Base-by-base conservation (phyloP, 2,113 vertebrate genomes). In the Labrus mixtus region DNA sequence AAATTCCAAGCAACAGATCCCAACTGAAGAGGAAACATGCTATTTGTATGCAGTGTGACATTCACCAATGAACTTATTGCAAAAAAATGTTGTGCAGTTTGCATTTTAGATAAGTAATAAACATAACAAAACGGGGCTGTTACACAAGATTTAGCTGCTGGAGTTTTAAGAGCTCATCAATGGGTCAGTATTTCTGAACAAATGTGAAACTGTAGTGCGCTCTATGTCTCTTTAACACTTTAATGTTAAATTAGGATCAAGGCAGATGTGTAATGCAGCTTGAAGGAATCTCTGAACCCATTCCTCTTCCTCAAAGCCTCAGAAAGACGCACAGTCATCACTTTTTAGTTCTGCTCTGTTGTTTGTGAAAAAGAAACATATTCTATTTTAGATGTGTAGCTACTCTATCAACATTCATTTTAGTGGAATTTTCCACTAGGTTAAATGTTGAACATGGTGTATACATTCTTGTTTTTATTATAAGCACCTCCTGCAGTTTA, bases 41-140 rank as follows among this genome's bases (percentile, higher is more conserved):
- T 20, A 62, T 76, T 78, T 55, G 37, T 45, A 75, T 75, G 74
- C 69, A 70, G 50, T 17, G 22, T 12, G n/a, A 55, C 33, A 62
- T 64, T 39, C 66, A 63, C 60, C 61, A 72, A 59, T 33, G 6
- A 59, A 57, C 22, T 46, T 17, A 41, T 8, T 43, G 9, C 15
- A 7, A 48, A 64, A 45, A 54, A 12, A 51, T 61, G 46, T 66
- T 66, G 60, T 56, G 39, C 50, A 10, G 20, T 74, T 50, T 74
- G 55, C 20, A 68, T 48, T 71, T 48, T 64, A 39, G 46, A 64
- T 29, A 41, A 25, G 43, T 33, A 33, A 33, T 33, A 3, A 55
- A 4, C 1, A 48, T 1, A 48, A 48, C 46, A 37, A 17, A 64
- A 55, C 60, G 9, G 33, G 54, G 19, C 23, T 17, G 33, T 25